Evolutionary conservation across 2,797 vertebrate species (phyloP), one percentile per base, ranked within the genome.

Genomic region (Cyclopterus lumpus): DNA sequence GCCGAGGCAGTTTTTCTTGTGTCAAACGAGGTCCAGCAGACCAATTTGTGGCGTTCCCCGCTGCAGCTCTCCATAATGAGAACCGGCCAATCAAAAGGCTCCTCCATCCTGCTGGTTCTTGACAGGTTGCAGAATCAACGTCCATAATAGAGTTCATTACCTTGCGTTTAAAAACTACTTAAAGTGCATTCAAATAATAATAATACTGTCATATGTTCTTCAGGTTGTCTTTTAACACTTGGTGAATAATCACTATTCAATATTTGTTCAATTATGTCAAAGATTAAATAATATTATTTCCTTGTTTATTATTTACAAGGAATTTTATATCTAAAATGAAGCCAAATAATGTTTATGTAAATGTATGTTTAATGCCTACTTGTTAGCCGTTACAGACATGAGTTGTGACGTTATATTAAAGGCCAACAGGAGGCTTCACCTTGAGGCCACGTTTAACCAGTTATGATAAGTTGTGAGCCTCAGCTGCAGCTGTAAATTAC

Each of bases 161-260:
- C 4, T 24, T 62, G 60, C 5, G 18, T 58, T 71, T 86, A 70
- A 75, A 81, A 85, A 83, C 16, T 30, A 22, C 60, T 69, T 81
- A 89, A 90, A 90, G 84, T 92, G 85, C 89, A 70, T 74, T 40
- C 34, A 75, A 76, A 79, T 80, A 18, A n/a, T n/a, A 67, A 54
- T 90, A 90, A 91, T 88, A 93, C 85, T 87, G 86, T 75, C 53
- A 80, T 6, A 38, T 36, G 66, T 69, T 55, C 38, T 44, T 30
- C 8, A 44, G 14, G 38, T 24, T 64, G 14, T 44, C 28, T 15
- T 34, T 76, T 38, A 79, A 58, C 49, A 73, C 40, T 42, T 78
- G 82, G 84, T 89, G 80, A 87, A 79, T 81, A 86, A 86, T 86
- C 76, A 86, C 6, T 80, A 77, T 67, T 81, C 78, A 73, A 82